Percentiles rank a stretch among this genome's conserved stretches.
Evolutionary conservation across 2,888 invertebrate genomes (phyloP).

Genomic region (Lamellibrachia columna): DNA sequence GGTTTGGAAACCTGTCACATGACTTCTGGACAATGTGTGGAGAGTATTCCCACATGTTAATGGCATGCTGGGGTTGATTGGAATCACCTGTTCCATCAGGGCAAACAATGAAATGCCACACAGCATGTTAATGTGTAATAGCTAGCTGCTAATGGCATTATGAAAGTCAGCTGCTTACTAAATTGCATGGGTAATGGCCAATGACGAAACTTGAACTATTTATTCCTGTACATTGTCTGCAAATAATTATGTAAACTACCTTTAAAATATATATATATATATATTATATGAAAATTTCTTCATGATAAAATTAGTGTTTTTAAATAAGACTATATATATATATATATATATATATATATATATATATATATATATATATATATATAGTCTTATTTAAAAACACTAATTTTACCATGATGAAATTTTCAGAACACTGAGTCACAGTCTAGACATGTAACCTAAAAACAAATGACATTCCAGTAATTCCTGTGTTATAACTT

Average conservation of each 20-base stretch:
- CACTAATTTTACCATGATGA: no score
- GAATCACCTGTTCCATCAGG: neutral
- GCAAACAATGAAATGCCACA: constrained; percentile 1
- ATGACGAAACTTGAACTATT: neutral
- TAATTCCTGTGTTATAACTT: no score
- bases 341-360: constrained; percentile 19
- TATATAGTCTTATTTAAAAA: no score
- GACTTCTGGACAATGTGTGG: neutral
- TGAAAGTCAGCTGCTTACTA: neutral
- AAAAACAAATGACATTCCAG: no score
- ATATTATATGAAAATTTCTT: neutral
- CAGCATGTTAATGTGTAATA: neutral
- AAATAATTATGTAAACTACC: neutral
- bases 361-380: neutral
- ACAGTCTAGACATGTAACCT: no score
- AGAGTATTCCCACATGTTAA: neutral
- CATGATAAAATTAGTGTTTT: neutral
- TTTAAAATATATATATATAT: neutral
- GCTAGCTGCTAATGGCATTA: neutral
- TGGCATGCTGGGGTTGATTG: neutral
- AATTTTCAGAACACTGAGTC: no score
- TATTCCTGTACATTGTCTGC: neutral
- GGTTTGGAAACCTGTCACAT: neutral
- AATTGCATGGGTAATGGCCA: neutral
- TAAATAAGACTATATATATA: neutral